These are phyloP conservation scores for Zeugodacus cucurbitae DNA, from an alignment of 1,140 invertebrate species.

Conservation along the genomic window DNA sequence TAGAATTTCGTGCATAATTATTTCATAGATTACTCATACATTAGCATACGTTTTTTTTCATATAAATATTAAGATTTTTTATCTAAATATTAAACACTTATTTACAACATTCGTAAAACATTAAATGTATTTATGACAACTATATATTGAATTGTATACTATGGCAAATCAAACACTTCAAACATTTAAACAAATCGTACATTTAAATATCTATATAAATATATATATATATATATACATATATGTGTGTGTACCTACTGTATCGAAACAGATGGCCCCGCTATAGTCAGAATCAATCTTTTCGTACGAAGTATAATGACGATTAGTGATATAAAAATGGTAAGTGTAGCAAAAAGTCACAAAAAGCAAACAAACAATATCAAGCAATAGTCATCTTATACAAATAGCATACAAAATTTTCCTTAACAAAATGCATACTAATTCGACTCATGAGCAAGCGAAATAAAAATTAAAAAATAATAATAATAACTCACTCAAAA, in stretches of 20 bases:
- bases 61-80: too few relatives aligned
- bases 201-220: slow-evolving; percentile 32
- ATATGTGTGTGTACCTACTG: slow-evolving; percentile 49
- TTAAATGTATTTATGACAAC: neutral
- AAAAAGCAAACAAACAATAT: slow-evolving; percentile 35
- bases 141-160: neutral
- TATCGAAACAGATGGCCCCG: slow-evolving; percentile 83
- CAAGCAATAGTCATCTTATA: slow-evolving; percentile 22
- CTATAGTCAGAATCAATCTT: slow-evolving; percentile 94
- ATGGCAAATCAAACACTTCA: neutral
- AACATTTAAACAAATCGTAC: neutral
- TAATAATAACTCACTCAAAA: neutral
- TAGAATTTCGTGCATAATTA: neutral
- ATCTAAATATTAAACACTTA: too few relatives aligned
- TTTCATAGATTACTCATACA: neutral
- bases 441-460: neutral
- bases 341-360: slow-evolving; percentile 72
- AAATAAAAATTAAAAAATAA: neutral
- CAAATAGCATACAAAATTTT: neutral
- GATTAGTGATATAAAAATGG: slow-evolving; percentile 99
- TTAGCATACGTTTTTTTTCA: neutral
- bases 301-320: slow-evolving; percentile 96
- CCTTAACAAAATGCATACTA: neutral
- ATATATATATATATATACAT: neutral
- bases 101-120: too few relatives aligned